Percentiles rank a stretch among this genome's conserved stretches.
These are phyloP conservation scores for Drosophila pseudoobscura DNA, from an alignment of 1,140 invertebrate species.

Conservation along the genomic window DNA sequence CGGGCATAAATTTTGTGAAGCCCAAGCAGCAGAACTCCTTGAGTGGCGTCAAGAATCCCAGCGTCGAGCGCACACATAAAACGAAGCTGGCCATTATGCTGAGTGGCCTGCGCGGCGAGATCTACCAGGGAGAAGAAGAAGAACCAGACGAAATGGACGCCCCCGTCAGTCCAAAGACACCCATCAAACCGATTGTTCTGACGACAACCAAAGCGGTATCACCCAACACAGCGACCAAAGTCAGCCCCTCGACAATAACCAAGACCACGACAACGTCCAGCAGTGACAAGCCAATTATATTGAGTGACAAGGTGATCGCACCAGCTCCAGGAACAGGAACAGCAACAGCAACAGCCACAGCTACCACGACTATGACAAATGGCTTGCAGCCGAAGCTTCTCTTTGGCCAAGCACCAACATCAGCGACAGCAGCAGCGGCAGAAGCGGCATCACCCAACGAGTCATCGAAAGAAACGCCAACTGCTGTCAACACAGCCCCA, in stretches of 20 bases:
- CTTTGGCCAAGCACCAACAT: neutral
- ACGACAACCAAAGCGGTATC: neutral
- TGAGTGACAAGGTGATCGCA: constrained; percentile 16
- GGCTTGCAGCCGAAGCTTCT: too few relatives aligned
- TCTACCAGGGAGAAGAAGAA: constrained; percentile 59
- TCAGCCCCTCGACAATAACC: constrained; percentile 2
- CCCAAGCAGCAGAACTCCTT: constrained; percentile 62
- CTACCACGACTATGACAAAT: neutral
- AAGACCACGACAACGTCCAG: constrained; percentile 4
- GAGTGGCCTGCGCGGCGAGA: constrained; percentile 73
- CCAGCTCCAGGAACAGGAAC: neutral
- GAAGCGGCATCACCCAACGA: neutral
- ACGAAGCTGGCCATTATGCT: constrained; percentile 78
- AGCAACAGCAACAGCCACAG: neutral
- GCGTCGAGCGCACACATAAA: constrained; percentile 75
- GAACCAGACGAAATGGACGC: constrained; percentile 48
- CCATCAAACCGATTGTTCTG: constrained; percentile 22
- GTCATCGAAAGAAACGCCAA: neutral
- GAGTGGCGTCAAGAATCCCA: constrained; percentile 41
- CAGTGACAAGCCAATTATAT: constrained; percentile 22
- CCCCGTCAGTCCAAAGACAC: neutral
- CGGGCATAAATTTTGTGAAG: constrained; percentile 77
- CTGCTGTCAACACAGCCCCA: neutral
- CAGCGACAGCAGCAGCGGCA: neutral
- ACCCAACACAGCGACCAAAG: neutral